phyloP scores from a whole-genome alignment of 2,888 invertebrate species.

The Platypus cylindrus region DNA sequence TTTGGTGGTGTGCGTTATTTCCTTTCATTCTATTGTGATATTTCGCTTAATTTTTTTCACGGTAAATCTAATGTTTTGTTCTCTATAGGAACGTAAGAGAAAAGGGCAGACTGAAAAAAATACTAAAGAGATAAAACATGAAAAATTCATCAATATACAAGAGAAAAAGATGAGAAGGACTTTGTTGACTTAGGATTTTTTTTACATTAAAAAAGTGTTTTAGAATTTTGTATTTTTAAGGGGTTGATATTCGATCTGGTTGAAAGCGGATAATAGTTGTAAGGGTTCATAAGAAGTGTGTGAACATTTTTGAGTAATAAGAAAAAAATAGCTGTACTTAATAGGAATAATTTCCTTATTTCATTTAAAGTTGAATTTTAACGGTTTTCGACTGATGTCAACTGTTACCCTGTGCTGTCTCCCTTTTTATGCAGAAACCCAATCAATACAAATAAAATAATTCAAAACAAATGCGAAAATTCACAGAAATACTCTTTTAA shows the following conservation, averaged over 20 bases:
- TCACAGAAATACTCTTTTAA: too few species aligned
- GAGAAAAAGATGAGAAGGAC: too few species aligned
- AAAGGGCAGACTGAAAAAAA: background rate
- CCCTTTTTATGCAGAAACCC: too few species aligned
- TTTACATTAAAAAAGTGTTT: slow-evolving; percentile 9
- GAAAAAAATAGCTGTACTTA: too few species aligned
- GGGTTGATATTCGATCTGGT: slow-evolving; percentile 15
- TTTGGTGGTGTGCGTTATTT: slow-evolving; percentile 2
- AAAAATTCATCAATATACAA: too few species aligned
- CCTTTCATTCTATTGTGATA: slow-evolving; percentile 12
- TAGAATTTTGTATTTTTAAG: slow-evolving; percentile 2
- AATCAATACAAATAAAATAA: too few species aligned
- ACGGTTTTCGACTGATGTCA: too few species aligned
- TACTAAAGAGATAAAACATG: slow-evolving; percentile 11
- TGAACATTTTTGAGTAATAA: slow-evolving; percentile 14
- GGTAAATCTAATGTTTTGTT: slow-evolving; percentile 15
- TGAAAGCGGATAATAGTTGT: slow-evolving; percentile 7
- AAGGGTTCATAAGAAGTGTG: slow-evolving; percentile 15
- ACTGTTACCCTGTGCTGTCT: too few species aligned
- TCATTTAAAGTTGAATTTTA: too few species aligned
- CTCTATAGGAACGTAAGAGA: slow-evolving; percentile 13
- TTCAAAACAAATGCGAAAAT: too few species aligned
- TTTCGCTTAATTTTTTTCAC: slow-evolving; percentile 15
- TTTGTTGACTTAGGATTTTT: slow-evolving; percentile 15
- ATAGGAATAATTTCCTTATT: too few species aligned